A percentile compares a stretch with the other conserved stretches of the same genome.
Evolutionary conservation across 2,888 invertebrate genomes (phyloP).

Genomic region (Danaus chrysippus): DNA sequence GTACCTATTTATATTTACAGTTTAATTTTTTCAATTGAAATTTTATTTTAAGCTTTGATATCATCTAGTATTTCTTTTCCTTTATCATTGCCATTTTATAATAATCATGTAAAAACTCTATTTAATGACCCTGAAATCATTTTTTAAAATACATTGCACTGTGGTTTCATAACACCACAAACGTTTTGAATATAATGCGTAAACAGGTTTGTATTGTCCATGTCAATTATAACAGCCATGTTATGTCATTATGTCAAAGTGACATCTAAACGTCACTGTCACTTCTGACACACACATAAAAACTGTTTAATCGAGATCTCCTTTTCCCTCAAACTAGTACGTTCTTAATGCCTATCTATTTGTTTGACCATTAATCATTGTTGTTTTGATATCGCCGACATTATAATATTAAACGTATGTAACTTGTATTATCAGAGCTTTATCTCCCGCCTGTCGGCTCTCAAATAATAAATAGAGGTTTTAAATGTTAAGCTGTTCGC

Average conservation of each 20-base stretch:
- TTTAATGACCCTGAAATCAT: too few species aligned
- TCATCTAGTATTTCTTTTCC: too few species aligned
- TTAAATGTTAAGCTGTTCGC: slow-evolving; percentile 34
- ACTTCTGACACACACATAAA: slow-evolving; percentile 7
- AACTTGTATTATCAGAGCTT: slow-evolving; percentile 24
- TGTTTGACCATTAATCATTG: slow-evolving; percentile 18
- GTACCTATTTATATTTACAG: too few species aligned
- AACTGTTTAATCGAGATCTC: slow-evolving; percentile 3
- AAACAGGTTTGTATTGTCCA: slow-evolving; percentile 9
- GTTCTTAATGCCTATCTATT: slow-evolving; percentile 6
- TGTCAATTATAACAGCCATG: background rate
- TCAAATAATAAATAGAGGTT: slow-evolving; percentile 48
- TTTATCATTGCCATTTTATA: too few species aligned
- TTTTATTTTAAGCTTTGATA: too few species aligned
- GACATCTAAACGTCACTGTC: slow-evolving; percentile 3
- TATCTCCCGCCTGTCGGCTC: slow-evolving; percentile 32
- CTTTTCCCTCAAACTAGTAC: slow-evolving; percentile 17
- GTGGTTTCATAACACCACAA: background rate
- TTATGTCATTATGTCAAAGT: background rate
- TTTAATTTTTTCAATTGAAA: too few species aligned
- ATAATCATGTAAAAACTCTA: too few species aligned
- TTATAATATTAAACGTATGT: slow-evolving; percentile 12
- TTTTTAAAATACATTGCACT: too few species aligned
- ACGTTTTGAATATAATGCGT: slow-evolving; percentile 1
- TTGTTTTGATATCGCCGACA: slow-evolving; percentile 15